Evolutionary conservation across 2,888 invertebrate species (phyloP).

Genomic region (Meloe dianella): DNA sequence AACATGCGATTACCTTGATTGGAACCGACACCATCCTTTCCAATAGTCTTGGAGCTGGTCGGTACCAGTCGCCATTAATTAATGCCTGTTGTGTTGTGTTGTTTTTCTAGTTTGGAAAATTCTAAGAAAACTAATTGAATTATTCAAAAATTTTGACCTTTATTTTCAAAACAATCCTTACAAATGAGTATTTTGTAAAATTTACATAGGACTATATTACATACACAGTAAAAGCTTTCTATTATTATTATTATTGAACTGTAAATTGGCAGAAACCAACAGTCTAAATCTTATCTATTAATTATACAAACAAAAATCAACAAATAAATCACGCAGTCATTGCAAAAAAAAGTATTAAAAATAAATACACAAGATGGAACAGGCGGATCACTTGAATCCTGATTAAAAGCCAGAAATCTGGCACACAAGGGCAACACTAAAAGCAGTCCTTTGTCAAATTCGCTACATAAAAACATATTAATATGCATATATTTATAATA

Average conservation of each 20-base stretch:
- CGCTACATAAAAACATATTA: slow-evolving; percentile 17
- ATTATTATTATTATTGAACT: slow-evolving; percentile 7
- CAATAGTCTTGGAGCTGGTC: slow-evolving; percentile 2
- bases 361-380: slow-evolving; percentile 54
- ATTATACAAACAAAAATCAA: slow-evolving; percentile 51
- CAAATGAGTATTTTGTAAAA: slow-evolving; percentile 5
- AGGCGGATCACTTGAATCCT: slow-evolving; percentile 51
- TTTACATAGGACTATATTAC: slow-evolving; percentile 6
- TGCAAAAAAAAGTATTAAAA: slow-evolving; percentile 42
- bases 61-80: slow-evolving; percentile 1
- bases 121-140: not conserved
- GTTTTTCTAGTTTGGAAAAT: not conserved
- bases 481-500: slow-evolving; percentile 5
- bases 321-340: slow-evolving; percentile 57
- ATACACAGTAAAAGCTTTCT: not conserved
- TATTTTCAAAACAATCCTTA: not conserved
- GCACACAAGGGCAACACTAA: slow-evolving; percentile 43
- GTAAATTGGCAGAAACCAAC: slow-evolving; percentile 42
- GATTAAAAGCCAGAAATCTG: slow-evolving; percentile 32
- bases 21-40: slow-evolving; percentile 8
- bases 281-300: slow-evolving; percentile 51
- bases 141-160: slow-evolving; percentile 5
- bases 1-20: slow-evolving; percentile 7
- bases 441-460: slow-evolving; percentile 31
- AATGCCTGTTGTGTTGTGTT: not conserved